A percentile compares a stretch with the other conserved stretches of the same genome.
These are phyloP conservation scores for Mormyrops boulengeri DNA, from an alignment of 2,797 vertebrate species.

Conservation along the genomic window DNA sequence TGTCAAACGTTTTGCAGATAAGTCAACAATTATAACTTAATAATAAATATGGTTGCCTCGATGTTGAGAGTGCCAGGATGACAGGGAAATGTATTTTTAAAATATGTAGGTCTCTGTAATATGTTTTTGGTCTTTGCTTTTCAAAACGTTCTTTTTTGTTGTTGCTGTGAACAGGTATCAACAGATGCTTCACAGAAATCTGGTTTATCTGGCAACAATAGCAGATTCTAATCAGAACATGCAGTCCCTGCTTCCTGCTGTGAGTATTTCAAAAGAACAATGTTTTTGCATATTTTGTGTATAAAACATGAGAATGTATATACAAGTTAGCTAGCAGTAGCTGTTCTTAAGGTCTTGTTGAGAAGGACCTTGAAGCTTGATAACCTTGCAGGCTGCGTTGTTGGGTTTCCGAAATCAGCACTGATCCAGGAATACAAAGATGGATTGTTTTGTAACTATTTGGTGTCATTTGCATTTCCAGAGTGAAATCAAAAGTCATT, in stretches of 20 bases:
- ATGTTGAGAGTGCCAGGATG: not conserved
- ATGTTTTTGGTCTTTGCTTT: not conserved
- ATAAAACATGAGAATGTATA: not conserved
- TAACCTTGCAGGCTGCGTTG: not conserved
- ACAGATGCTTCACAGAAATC: constrained; percentile 96
- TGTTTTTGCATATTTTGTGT: not conserved
- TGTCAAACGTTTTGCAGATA: not conserved
- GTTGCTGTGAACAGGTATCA: constrained; percentile 76
- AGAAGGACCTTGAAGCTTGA: not conserved
- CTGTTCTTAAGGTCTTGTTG: not conserved
- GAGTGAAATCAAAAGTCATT: not conserved
- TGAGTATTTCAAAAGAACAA: constrained; percentile 64
- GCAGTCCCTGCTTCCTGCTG: constrained; percentile 95
- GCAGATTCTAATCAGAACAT: constrained; percentile 99
- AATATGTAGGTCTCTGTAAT: not conserved
- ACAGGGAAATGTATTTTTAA: not conserved
- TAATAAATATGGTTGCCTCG: not conserved
- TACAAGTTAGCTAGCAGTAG: not conserved
- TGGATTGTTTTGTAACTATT: not conserved
- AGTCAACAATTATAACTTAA: not conserved
- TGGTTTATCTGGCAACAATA: constrained; percentile 98
- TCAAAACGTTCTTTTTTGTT: not conserved
- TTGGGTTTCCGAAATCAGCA: not conserved
- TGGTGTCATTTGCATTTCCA: not conserved
- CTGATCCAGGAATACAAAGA: not conserved